Base-by-base conservation (phyloP, 2,113 vertebrate species). In the Trochalopteron elliotii region DNA sequence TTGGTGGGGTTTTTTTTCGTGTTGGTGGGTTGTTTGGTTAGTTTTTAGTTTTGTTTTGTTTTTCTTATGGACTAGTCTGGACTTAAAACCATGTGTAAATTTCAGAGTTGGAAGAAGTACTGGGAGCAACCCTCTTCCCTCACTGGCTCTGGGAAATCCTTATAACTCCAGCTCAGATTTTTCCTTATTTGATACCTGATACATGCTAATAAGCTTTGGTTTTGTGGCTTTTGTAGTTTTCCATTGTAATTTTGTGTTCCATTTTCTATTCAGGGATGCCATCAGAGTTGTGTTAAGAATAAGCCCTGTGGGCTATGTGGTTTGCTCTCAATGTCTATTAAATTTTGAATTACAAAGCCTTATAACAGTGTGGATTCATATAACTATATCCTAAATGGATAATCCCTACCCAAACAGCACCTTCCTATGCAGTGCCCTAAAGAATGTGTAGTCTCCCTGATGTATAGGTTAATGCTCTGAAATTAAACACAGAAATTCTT, bases 361-460 rank as follows among this genome's bases (percentile, higher is more conserved):
- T 31, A 2, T 4, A 12, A 57, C 11, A 35, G 39, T 28, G 24
- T 42, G 11, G 13, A 42, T 83, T 75, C 8, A 9, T 27, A 4
- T 11, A 47, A 35, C 18, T 56, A 0, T 28, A 42, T 50, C 53
- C 37, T 42, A 59, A 86, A 64, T 30, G 44, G 40, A 24, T 30
- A 52, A 56, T 80, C 37, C 16, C 13, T 45, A 30, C 49, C 40
- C 27, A 59, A 53, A 28, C 15, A 65, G 4, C 37, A 15, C 21
- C n/a, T 57, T 69, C 35, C 12, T 40, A 8, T 40, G 20, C 37
- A 77, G 21, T 31, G 23, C 47, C 25, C 33, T 56, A 10, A 60
- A 33, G 30, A 59, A 59, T 15, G 1, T 17, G 0, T 6, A 10
- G 7, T 12, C 6, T 64, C 5, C 55, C 57, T 7, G 2, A 21